Evolutionary conservation across 2,113 vertebrate genomes (phyloP), one percentile per base, ranked within the genome.

Genomic region (Osmerus mordax): DNA sequence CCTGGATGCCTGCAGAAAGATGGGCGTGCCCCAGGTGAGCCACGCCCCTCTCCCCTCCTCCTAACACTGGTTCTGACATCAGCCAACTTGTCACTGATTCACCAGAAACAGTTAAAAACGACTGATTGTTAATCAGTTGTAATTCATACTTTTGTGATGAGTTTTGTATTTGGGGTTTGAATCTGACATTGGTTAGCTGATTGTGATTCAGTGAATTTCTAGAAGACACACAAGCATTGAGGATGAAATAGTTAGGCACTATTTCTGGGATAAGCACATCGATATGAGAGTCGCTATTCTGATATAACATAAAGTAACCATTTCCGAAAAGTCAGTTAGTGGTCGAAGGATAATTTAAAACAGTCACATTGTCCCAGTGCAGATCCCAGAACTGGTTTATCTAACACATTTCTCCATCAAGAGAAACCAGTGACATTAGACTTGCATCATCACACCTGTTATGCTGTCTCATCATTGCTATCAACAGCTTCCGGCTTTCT

Each of bases 1-100:
- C 88, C 78, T 99, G 88, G 96, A 99, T 72, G 96, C 96, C 4
- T 98, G 96, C 91, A 93, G 94, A 77, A 98, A 95, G 87, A 93
- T 97, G 78, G 96, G 96, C 3, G 95, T 99, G 12, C 91, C 95
- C 64, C 92, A 97, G 96, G 97, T 99, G 92, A 95, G 88, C 77
- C 69, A 18, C 11, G 25, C 53, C 1, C 61, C 41, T 18, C 73
- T 61, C 18, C 53, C 9, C 6, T 65, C 32, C 32, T 47, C 36
- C 9, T 13, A 21, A 47, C 32, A 21, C 23, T 60, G 11, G 2
- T 21, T 21, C 9, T 19, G 18, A 19, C 58, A 60, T 60, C 11
- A 21, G 19, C 21, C 58, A 65, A n/a, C 19, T 51, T n/a, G 19
- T 60, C 32, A 51, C 15, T 65, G 64, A 52, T 65, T 41, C 64